phyloP scores from a whole-genome alignment of 1,140 invertebrate species.

The Hyles euphorbiae region DNA sequence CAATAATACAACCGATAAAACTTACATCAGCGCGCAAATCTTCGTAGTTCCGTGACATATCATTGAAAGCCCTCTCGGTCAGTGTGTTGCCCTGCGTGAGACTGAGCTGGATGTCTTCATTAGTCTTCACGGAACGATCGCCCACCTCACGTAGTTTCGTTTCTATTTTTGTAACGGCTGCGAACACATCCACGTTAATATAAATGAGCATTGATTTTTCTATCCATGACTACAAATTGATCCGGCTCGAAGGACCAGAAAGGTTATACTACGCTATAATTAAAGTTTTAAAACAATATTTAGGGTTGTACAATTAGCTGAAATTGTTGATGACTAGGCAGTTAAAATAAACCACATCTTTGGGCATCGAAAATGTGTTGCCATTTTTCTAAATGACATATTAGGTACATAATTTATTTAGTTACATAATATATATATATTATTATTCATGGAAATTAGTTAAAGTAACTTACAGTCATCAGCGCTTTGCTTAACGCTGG shows the following conservation, averaged over 20 bases:
- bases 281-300: too few species aligned
- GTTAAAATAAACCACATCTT: too few species aligned
- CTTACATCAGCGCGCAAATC: constrained; percentile 75
- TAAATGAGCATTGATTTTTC: neutral
- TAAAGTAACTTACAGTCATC: constrained; percentile 43
- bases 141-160: constrained; percentile 58
- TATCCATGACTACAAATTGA: too few species aligned
- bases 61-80: constrained; percentile 74
- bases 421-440: too few species aligned
- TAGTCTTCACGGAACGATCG: constrained; percentile 49
- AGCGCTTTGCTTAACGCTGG: constrained; percentile 36
- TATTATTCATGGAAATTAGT: too few species aligned
- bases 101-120: constrained; percentile 73
- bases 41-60: constrained; percentile 77
- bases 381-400: too few species aligned
- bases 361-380: too few species aligned
- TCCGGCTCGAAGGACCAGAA: too few species aligned
- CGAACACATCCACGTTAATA: constrained; percentile 9
- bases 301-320: too few species aligned
- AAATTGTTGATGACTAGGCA: too few species aligned
- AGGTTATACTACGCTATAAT: too few species aligned
- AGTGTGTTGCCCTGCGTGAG: constrained; percentile 75
- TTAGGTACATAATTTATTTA: too few species aligned
- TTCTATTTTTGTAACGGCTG: constrained; percentile 49
- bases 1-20: neutral